A percentile compares a stretch with the other conserved stretches of the same genome.
phyloP scores from a whole-genome alignment of 2,113 vertebrate genomes.

The Apaloderma vittatum region DNA sequence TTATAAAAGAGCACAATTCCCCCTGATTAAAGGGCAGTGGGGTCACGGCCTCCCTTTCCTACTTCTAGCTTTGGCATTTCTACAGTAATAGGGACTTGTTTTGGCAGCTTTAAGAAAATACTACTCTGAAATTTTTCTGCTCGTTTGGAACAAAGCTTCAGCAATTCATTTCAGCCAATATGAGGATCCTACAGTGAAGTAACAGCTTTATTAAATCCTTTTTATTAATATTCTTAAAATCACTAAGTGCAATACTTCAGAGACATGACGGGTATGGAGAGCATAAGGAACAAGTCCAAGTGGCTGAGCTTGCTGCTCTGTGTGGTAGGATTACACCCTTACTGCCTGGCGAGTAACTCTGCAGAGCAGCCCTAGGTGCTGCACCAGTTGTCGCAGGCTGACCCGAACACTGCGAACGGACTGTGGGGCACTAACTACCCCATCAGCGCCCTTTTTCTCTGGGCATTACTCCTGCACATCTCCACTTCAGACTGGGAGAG shows the following conservation, averaged over 20 bases:
- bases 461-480: neutral
- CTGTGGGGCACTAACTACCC: neutral
- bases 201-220: neutral
- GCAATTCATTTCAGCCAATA: neutral
- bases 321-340: neutral
- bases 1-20: conserved; percentile 17
- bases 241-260: neutral
- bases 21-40: conserved; percentile 41
- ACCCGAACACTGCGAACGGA: neutral
- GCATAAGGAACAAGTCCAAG: neutral
- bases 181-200: neutral
- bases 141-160: neutral
- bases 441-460: neutral
- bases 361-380: neutral
- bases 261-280: neutral
- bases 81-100: neutral
- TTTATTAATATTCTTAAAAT: neutral
- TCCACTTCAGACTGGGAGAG: neutral
- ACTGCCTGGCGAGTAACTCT: neutral
- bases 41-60: neutral
- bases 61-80: conserved; percentile 16
- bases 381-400: neutral
- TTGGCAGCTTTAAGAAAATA: conserved; percentile 22
- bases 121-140: neutral
- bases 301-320: neutral